phyloP scores from a whole-genome alignment of 2,888 invertebrate genomes.

The Aethes cnicana region DNA sequence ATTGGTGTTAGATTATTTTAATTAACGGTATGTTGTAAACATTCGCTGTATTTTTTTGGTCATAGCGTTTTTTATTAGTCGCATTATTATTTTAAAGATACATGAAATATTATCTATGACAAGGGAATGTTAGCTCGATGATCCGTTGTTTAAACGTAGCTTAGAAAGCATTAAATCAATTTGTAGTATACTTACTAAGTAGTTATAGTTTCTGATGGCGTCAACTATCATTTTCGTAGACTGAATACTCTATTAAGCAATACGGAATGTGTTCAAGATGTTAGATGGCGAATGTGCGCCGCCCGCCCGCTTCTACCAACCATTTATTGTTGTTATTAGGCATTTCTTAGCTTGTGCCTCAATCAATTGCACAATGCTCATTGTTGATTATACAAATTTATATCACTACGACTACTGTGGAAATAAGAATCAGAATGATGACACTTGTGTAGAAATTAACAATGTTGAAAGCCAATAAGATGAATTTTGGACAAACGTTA shows the following conservation, averaged over 20 bases:
- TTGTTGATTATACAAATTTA: slow-evolving; percentile 12
- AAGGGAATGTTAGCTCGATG: slow-evolving; percentile 12
- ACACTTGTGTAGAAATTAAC: slow-evolving; percentile 6
- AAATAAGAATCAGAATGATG: slow-evolving; percentile 12
- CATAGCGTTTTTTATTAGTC: slow-evolving; percentile 38
- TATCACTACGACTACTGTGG: slow-evolving; percentile 11
- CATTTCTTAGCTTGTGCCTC: slow-evolving; percentile 17
- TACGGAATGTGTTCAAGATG: slow-evolving; percentile 25
- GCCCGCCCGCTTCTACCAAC: background rate
- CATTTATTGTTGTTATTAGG: slow-evolving; percentile 5
- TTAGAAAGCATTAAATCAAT: slow-evolving; percentile 26
- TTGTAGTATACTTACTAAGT: slow-evolving; percentile 15
- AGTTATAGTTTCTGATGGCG: slow-evolving; percentile 17
- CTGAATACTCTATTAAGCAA: slow-evolving; percentile 23
- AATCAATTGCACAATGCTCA: slow-evolving; percentile 13
- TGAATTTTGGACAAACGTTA: slow-evolving; percentile 75
- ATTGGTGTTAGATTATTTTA: slow-evolving; percentile 68
- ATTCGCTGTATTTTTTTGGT: slow-evolving; percentile 40
- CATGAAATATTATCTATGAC: slow-evolving; percentile 11
- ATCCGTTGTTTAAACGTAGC: slow-evolving; percentile 23
- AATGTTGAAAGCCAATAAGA: slow-evolving; percentile 53
- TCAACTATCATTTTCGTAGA: slow-evolving; percentile 12
- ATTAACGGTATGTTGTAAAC: slow-evolving; percentile 45
- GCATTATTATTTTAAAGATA: slow-evolving; percentile 25
- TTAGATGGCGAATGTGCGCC: background rate